Conservation (phyloP, 2,113 vertebrate species). For the Sorex fumeus region DNA sequence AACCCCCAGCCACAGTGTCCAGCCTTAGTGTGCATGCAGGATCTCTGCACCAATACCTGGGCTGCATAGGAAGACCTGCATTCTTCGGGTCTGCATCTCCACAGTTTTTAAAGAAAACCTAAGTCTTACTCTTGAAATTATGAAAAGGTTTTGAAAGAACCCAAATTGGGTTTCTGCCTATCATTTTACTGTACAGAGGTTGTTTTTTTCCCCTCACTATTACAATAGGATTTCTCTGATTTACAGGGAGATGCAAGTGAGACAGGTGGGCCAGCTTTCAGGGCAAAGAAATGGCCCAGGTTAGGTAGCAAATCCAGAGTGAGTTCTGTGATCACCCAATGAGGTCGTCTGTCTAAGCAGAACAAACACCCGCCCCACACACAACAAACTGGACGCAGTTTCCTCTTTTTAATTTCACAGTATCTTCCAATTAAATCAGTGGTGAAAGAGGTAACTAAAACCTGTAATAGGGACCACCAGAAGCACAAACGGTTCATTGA, state of each 20-base stretch:
- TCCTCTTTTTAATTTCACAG: neutral
- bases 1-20: neutral
- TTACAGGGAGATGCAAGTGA: neutral
- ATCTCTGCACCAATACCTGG: no score
- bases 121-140: conserved; percentile 29
- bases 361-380: neutral
- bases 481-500: neutral
- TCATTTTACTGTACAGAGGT: neutral
- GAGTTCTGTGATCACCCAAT: neutral
- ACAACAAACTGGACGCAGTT: neutral
- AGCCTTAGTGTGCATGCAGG: neutral
- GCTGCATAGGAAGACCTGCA: no score
- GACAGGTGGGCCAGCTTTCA: neutral
- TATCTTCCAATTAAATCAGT: conserved; percentile 9
- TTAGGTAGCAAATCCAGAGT: neutral
- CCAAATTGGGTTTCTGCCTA: neutral
- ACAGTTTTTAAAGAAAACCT: neutral
- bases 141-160: neutral
- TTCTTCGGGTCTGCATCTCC: neutral
- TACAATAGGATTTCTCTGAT: neutral
- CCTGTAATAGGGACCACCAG: neutral
- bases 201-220: no score
- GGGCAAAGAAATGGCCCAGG: neutral
- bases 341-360: neutral
- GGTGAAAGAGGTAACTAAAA: conserved; percentile 3